Conservation (phyloP, 2,888 invertebrate species). For the Stenurella melanura region DNA sequence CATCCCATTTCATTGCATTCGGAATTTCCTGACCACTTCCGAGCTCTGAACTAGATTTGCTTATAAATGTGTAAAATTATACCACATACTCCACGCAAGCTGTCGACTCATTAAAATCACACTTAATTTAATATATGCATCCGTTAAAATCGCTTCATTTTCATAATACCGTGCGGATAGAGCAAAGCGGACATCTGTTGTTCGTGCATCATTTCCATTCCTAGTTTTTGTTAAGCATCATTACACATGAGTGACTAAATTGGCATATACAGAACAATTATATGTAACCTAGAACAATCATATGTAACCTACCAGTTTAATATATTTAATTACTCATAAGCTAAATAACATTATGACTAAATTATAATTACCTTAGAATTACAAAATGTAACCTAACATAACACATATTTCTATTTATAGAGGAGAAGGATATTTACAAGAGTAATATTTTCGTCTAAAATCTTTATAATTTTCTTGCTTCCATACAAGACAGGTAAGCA, state of each 20-base stretch:
- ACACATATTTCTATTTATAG: too few species aligned
- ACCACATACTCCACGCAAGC: constrained; percentile 52
- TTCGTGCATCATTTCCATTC: background rate
- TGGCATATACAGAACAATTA: too few species aligned
- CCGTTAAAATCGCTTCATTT: constrained; percentile 30
- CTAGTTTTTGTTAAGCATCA: background rate
- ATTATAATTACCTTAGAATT: too few species aligned
- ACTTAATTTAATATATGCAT: constrained; percentile 47
- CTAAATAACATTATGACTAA: too few species aligned
- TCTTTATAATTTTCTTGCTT: too few species aligned
- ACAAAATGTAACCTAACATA: too few species aligned
- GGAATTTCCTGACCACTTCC: constrained; percentile 62
- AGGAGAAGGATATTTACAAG: too few species aligned
- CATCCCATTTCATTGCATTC: constrained; percentile 61
- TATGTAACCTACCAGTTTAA: too few species aligned
- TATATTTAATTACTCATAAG: too few species aligned
- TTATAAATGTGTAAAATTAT: constrained; percentile 61
- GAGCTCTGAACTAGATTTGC: constrained; percentile 58
- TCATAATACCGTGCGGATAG: constrained; percentile 23
- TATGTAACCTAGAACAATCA: too few species aligned
- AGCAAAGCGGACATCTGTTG: background rate
- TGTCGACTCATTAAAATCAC: constrained; percentile 51
- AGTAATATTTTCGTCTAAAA: too few species aligned
- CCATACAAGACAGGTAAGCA: too few species aligned
- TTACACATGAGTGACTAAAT: background rate